Evolutionary conservation across 1,140 invertebrate genomes (phyloP).

Genomic region (Philaenus spumarius): DNA sequence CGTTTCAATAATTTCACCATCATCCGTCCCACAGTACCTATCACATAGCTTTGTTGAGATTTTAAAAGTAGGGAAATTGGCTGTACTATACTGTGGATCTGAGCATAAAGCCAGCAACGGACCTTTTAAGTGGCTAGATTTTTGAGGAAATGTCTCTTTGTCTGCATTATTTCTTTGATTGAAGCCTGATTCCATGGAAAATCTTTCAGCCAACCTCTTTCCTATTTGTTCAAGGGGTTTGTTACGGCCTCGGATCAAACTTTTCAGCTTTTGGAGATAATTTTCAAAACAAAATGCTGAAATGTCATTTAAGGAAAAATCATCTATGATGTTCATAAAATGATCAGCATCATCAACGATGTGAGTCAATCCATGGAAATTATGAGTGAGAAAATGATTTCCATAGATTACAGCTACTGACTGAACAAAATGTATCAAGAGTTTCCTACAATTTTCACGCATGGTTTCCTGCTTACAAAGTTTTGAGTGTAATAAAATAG

Average conservation of each 20-base stretch:
- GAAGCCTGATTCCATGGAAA: background rate
- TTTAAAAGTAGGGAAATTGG: background rate
- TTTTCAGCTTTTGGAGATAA: conserved; percentile 8
- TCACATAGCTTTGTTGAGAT: conserved; percentile 1
- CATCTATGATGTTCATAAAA: conserved; percentile 3
- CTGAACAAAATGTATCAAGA: conserved; percentile 14
- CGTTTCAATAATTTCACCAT: conserved; percentile 9
- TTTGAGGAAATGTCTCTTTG: background rate
- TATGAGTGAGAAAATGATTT: conserved; percentile 32
- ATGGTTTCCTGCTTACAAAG: background rate
- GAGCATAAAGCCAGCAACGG: conserved; percentile 7
- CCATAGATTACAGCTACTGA: conserved; percentile 27
- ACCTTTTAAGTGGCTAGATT: background rate
- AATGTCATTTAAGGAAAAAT: conserved; percentile 12
- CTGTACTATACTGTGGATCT: conserved; percentile 2
- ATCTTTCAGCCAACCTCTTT: conserved; percentile 6
- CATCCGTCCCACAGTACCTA: conserved; percentile 5
- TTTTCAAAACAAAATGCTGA: conserved; percentile 3
- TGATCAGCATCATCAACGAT: conserved; percentile 15
- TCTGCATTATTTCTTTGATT: background rate
- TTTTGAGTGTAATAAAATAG: background rate
- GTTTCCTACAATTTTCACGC: background rate
- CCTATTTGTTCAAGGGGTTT: conserved; percentile 14
- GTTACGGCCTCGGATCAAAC: conserved; percentile 3
- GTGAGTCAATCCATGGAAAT: conserved; percentile 24